Evolutionary conservation across 2,888 invertebrate species (phyloP).

Genomic region (Pilophorus perplexus): DNA sequence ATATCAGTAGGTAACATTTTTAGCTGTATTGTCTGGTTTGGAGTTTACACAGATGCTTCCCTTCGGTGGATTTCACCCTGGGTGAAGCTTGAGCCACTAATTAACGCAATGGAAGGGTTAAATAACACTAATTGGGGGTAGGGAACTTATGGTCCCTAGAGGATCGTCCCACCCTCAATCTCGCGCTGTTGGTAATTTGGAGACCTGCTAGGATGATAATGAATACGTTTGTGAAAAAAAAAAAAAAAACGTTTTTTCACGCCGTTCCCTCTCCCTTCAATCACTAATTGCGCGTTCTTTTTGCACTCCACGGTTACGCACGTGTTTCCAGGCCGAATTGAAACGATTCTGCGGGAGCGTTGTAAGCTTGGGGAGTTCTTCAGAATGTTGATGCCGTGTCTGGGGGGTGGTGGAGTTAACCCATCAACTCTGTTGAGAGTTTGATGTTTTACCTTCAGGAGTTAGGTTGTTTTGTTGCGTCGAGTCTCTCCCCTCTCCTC

Average conservation of each 20-base stretch:
- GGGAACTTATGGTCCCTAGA: not conserved
- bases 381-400: not conserved
- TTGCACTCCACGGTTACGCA: not conserved
- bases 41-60: too few species aligned
- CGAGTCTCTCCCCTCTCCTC: not conserved
- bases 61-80: too few species aligned
- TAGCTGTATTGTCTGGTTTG: too few species aligned
- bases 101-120: constrained; percentile 11
- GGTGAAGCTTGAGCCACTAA: too few species aligned
- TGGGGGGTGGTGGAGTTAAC: not conserved
- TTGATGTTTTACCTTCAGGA: constrained; percentile 8
- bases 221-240: not conserved
- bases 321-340: not conserved
- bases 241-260: not conserved
- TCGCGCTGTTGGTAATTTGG: too few species aligned
- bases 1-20: too few species aligned
- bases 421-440: too few species aligned
- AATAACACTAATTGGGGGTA: not conserved
- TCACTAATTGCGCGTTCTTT: constrained; percentile 11
- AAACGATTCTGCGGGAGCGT: too few species aligned
- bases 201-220: not conserved
- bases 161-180: not conserved
- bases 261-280: not conserved
- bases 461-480: constrained; percentile 9
- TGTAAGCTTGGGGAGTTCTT: too few species aligned